Evolutionary conservation across 2,113 vertebrate species (phyloP).

Genomic region (Bufo bufo): DNA sequence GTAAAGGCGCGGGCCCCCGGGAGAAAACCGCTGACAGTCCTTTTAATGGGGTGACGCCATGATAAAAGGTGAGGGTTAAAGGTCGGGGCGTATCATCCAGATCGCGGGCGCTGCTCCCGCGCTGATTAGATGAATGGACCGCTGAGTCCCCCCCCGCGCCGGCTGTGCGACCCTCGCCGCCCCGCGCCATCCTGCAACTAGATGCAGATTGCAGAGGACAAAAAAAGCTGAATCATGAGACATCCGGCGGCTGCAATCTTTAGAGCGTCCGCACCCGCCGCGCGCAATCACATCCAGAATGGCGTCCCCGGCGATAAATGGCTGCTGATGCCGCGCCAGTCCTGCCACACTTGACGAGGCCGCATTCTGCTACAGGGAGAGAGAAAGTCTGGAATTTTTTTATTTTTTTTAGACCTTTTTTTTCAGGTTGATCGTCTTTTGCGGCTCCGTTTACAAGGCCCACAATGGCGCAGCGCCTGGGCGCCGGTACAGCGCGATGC

Average conservation of each 20-base stretch:
- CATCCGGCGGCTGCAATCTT: constrained; percentile 19
- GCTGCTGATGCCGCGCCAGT: not conserved
- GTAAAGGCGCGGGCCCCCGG: not conserved
- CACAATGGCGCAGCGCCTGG: no score
- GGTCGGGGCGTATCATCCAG: not conserved
- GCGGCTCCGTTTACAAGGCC: no score
- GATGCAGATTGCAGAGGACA: constrained; percentile 27
- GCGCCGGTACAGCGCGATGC: no score
- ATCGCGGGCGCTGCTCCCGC: not conserved
- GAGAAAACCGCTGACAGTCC: not conserved
- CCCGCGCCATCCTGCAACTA: not conserved
- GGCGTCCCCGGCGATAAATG: not conserved
- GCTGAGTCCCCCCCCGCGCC: not conserved
- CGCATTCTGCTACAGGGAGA: no score
- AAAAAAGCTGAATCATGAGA: constrained; percentile 50
- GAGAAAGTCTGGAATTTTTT: no score
- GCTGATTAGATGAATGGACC: constrained; percentile 22
- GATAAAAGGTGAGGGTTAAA: not conserved
- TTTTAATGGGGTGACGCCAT: not conserved
- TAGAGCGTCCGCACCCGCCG: not conserved
- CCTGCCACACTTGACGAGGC: no score
- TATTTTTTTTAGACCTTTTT: no score
- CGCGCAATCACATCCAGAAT: not conserved
- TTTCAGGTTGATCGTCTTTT: no score
- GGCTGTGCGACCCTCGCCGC: not conserved